These are phyloP conservation scores for Saguinus oedipus DNA, from an alignment of 2,797 vertebrate species.

Conservation along the genomic window DNA sequence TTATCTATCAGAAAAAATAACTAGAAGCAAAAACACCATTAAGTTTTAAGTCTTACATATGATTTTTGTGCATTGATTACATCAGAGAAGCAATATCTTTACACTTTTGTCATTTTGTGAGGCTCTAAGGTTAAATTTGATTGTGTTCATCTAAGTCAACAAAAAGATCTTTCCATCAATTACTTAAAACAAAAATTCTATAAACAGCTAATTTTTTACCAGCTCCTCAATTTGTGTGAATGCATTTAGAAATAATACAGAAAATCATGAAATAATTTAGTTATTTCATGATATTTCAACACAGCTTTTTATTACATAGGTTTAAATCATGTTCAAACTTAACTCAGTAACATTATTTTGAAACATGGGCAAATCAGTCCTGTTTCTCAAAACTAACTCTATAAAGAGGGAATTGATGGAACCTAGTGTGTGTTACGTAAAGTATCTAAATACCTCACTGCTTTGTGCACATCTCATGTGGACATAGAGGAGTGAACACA, in stretches of 20 bases:
- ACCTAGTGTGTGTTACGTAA: not conserved
- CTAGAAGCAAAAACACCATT: constrained; percentile 36
- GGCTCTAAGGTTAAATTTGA: constrained; percentile 33
- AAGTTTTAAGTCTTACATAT: constrained; percentile 14
- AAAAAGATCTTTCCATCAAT: constrained; percentile 30
- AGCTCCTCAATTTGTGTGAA: not conserved
- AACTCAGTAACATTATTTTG: constrained; percentile 29
- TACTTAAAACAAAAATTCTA: constrained; percentile 58
- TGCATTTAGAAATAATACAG: constrained; percentile 46
- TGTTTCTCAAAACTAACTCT: constrained; percentile 26
- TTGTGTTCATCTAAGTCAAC: not conserved
- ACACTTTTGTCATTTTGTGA: not conserved
- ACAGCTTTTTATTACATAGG: constrained; percentile 6
- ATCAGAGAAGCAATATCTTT: constrained; percentile 28
- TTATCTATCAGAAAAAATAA: constrained; percentile 50
- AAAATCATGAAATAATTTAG: constrained; percentile 21
- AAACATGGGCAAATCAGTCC: not conserved
- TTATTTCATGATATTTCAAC: constrained; percentile 39
- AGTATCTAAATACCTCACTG: constrained; percentile 44
- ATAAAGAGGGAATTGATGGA: constrained; percentile 12
- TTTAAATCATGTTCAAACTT: constrained; percentile 43
- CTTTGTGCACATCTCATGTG: constrained; percentile 31
- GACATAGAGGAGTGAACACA: not conserved
- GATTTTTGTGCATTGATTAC: not conserved
- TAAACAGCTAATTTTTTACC: not conserved